A percentile compares a stretch with the other conserved stretches of the same genome.
phyloP scores from a whole-genome alignment of 2,888 invertebrate genomes.

The Spodoptera littoralis region DNA sequence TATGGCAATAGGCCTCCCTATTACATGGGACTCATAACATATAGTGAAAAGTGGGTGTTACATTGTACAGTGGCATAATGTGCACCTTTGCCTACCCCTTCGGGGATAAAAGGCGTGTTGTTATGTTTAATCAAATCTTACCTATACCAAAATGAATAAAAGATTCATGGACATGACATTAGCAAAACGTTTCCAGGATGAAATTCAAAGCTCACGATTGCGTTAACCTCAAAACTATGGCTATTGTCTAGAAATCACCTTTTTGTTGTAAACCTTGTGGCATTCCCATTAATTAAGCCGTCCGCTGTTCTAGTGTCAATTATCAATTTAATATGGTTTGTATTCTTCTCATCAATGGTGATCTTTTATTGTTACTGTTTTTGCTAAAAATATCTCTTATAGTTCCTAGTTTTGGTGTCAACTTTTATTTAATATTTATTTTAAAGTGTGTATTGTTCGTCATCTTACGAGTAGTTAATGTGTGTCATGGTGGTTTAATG shows the following conservation, averaged over 20 bases:
- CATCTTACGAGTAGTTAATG: background rate
- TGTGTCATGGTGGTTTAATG: no score
- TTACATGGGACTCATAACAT: no score
- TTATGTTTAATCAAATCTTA: no score
- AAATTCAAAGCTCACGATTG: slow-evolving; percentile 26
- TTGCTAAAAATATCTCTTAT: slow-evolving; percentile 21
- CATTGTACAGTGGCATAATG: no score
- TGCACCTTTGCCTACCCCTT: no score
- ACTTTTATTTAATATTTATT: slow-evolving; percentile 16
- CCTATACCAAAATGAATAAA: no score
- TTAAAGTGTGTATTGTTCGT: slow-evolving; percentile 28
- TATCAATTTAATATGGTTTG: slow-evolving; percentile 67
- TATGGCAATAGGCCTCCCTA: no score
- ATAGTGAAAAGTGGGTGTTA: no score
- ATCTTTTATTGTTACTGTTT: slow-evolving; percentile 54
- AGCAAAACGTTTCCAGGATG: background rate
- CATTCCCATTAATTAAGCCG: slow-evolving; percentile 61
- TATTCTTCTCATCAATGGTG: slow-evolving; percentile 50
- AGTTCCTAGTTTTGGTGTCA: slow-evolving; percentile 23
- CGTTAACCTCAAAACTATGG: slow-evolving; percentile 10
- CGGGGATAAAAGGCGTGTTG: no score
- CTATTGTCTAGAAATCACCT: slow-evolving; percentile 26
- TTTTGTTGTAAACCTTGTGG: slow-evolving; percentile 44
- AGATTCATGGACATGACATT: no score
- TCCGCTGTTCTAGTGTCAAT: slow-evolving; percentile 63